Evolutionary conservation across 1,140 invertebrate genomes (phyloP).

Genomic region (Idris sp.): DNA sequence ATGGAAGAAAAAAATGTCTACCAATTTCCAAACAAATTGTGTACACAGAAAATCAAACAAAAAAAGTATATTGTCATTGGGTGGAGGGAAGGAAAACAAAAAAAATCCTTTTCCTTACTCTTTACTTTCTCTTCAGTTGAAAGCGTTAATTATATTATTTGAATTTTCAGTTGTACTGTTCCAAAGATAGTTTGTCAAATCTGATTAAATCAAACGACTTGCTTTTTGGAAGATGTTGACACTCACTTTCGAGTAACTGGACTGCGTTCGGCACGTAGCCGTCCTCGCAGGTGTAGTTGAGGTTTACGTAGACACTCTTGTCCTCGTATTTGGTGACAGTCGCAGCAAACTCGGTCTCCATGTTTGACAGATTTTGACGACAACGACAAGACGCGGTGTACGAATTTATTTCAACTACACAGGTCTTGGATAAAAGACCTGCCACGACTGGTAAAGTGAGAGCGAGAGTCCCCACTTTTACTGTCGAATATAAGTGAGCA

Average conservation of each 20-base stretch:
- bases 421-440: slow-evolving; percentile 44
- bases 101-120: too few species aligned
- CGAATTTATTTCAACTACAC: slow-evolving; percentile 53
- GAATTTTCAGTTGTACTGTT: too few species aligned
- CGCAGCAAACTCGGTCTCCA: slow-evolving; percentile 44
- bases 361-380: slow-evolving; percentile 15
- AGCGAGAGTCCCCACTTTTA: slow-evolving; percentile 70
- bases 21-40: neutral
- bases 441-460: slow-evolving; percentile 63
- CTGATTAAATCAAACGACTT: too few species aligned
- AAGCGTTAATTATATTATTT: too few species aligned
- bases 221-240: slow-evolving; percentile 4
- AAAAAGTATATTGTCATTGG: too few species aligned
- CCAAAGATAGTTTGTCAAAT: too few species aligned
- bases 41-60: slow-evolving; percentile 6
- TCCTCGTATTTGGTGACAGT: slow-evolving; percentile 50
- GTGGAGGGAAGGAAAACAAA: too few species aligned
- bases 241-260: slow-evolving; percentile 73
- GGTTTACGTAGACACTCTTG: slow-evolving; percentile 53
- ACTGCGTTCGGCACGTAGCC: slow-evolving; percentile 65
- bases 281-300: slow-evolving; percentile 66
- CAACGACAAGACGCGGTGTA: slow-evolving; percentile 41
- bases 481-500: slow-evolving; percentile 55
- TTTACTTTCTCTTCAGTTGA: too few species aligned
- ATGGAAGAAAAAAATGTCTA: slow-evolving; percentile 22